Base-by-base conservation (phyloP, 92 coral and sea anemone genomes). In the Palythoa caribaeorum region DNA sequence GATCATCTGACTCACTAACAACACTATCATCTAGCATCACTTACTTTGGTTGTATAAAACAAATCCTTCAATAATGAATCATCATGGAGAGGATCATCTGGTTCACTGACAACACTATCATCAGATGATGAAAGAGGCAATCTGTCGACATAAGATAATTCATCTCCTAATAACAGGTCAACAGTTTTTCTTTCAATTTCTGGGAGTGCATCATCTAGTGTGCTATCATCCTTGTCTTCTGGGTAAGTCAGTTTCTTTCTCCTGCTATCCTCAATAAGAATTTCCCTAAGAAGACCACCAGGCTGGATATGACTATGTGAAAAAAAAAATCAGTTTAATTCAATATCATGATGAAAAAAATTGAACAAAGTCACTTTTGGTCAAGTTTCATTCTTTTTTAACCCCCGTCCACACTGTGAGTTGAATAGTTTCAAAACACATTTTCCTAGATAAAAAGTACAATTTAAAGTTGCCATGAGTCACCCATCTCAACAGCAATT, bases 1-100 rank as follows among this genome's bases (percentile, higher is more conserved):
- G 96, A 60, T 96, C 96, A 47, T 94, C 98, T n/a, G 93, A 57
- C 84, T 96, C 99, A 89, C 99, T 96, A 74, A 86, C 87, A 57
- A 92, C 76, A 55, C 91, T 92, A 86, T 92, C 88, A 52, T 86
- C 83, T 55, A 55, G 1, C 71, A 65, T 65, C 13, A 90, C 95
- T 84, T 68, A 96, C 99, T 71, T 85, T 88, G 70, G 95, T 91
- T 6, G 93, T 90, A 77, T 95, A 97, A 76, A 97, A 95, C 83
- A 97, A 87, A 86, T 97, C 98, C 86, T 83, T 93, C 71, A 97
- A 81, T 38, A 97, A 80, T 9, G 99, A 92, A 65, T 97, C 99
- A 72, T 97, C 98, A 87, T 95, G 87, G 5, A 92, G 79, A 2
- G 98, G 99, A 65, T 97, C 98, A 52, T 94, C 98, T 21, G 94